These are phyloP conservation scores for Ia io DNA, from an alignment of 2,113 vertebrate species.

Conservation along the genomic window DNA sequence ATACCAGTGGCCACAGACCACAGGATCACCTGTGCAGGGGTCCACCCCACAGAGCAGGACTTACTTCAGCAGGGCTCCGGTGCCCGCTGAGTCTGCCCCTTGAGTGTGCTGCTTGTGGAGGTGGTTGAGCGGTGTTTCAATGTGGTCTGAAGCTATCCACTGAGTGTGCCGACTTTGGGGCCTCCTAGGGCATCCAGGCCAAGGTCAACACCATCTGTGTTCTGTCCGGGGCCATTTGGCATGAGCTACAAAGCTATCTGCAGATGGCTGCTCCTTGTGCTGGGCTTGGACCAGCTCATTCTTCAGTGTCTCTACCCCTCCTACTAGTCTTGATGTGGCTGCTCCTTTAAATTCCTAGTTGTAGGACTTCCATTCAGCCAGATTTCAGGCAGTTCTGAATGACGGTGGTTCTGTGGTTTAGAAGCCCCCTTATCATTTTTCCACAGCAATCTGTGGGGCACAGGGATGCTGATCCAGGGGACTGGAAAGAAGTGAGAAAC, in stretches of 20 bases:
- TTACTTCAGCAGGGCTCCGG: background rate
- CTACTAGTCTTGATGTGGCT: background rate
- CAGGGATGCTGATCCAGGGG: no score
- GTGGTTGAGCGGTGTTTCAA: background rate
- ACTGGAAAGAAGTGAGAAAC: background rate
- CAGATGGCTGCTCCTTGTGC: background rate
- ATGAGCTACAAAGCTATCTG: background rate
- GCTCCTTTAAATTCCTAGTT: background rate
- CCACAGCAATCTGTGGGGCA: background rate
- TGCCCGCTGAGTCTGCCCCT: background rate
- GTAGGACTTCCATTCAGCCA: background rate
- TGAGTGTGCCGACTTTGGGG: background rate
- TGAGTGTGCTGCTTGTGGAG: background rate
- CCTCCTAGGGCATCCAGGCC: background rate
- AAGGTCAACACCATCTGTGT: background rate
- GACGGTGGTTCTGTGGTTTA: background rate
- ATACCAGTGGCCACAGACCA: no score
- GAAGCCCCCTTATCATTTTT: background rate
- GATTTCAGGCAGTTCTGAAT: background rate
- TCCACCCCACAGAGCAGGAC: background rate
- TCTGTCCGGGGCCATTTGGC: background rate
- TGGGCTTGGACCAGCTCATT: background rate
- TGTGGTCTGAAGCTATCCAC: background rate
- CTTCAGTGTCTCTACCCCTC: background rate
- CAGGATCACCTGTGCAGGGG: background rate